Conservation (phyloP, 1,140 invertebrate genomes). For the Octopus sinensis region DNA sequence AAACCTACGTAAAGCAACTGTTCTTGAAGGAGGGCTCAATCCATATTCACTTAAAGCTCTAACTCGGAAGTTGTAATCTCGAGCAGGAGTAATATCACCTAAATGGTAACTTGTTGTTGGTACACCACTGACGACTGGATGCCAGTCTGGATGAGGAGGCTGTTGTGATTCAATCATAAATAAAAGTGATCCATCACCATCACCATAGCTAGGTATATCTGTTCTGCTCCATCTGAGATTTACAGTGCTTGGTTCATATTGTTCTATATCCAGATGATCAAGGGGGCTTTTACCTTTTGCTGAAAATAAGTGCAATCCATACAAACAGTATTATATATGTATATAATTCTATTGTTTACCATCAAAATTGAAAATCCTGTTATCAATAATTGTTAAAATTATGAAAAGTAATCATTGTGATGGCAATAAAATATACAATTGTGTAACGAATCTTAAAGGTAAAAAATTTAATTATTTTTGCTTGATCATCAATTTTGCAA, state of each 20-base stretch:
- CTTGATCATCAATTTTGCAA: too few species aligned
- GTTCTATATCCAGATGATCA: slow-evolving; percentile 38
- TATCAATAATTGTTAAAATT: neutral
- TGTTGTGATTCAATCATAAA: slow-evolving; percentile 49
- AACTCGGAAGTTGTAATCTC: slow-evolving; percentile 92
- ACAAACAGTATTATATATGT: too few species aligned
- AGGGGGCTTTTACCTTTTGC: slow-evolving; percentile 39
- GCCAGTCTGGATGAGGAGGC: slow-evolving; percentile 42
- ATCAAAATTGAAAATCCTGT: neutral
- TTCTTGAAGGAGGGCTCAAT: slow-evolving; percentile 75
- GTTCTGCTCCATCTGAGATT: slow-evolving; percentile 44
- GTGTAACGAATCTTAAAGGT: too few species aligned
- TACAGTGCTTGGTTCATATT: slow-evolving; percentile 43
- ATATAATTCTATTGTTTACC: neutral
- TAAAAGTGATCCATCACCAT: slow-evolving; percentile 43
- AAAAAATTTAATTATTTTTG: too few species aligned
- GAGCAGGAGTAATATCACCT: slow-evolving; percentile 42
- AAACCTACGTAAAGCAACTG: slow-evolving; percentile 36
- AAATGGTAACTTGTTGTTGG: slow-evolving; percentile 44
- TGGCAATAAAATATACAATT: neutral
- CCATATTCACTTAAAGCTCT: slow-evolving; percentile 96
- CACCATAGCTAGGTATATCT: slow-evolving; percentile 41
- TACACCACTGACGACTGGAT: slow-evolving; percentile 42
- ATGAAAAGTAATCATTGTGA: neutral
- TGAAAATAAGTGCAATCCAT: slow-evolving; percentile 15